These are phyloP conservation scores for Helostoma temminkii DNA, from an alignment of 2,797 vertebrate genomes.

Conservation along the genomic window DNA sequence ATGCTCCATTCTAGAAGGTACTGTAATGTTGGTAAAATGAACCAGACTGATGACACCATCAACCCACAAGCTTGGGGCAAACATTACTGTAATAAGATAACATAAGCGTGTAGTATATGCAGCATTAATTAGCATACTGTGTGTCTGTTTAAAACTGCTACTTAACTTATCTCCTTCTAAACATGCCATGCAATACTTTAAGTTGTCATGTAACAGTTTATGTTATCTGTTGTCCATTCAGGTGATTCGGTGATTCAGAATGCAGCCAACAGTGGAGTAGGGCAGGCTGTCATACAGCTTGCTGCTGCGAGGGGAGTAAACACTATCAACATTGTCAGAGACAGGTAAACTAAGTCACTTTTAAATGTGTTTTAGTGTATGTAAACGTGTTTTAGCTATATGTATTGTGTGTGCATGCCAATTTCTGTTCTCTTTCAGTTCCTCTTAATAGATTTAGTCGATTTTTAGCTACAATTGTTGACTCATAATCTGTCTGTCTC, in stretches of 20 bases:
- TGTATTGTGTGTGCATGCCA: not conserved
- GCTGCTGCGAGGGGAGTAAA: conserved; percentile 89
- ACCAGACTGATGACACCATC: not conserved
- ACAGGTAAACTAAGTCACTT: conserved; percentile 84
- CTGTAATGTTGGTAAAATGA: too few species aligned
- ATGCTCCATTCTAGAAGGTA: too few species aligned
- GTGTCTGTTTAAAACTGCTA: not conserved
- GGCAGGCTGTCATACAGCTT: conserved; percentile 97
- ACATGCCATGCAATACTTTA: not conserved
- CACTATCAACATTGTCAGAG: conserved; percentile 93
- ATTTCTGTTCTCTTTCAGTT: not conserved
- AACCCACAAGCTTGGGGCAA: too few species aligned
- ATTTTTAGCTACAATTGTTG: not conserved
- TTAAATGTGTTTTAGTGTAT: not conserved
- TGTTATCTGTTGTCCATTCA: conserved; percentile 60
- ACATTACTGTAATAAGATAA: too few species aligned
- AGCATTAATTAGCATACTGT: not conserved
- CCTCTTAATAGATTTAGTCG: not conserved
- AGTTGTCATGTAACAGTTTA: not conserved
- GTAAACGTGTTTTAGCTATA: not conserved
- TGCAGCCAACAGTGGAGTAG: conserved; percentile 95
- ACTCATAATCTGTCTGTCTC: conserved; percentile 15
- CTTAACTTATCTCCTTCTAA: not conserved
- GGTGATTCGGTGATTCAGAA: conserved; percentile 97
- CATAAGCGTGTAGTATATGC: not conserved